Conservation (phyloP, 2,113 vertebrate species). For the Gallinago paraguaiae region DNA sequence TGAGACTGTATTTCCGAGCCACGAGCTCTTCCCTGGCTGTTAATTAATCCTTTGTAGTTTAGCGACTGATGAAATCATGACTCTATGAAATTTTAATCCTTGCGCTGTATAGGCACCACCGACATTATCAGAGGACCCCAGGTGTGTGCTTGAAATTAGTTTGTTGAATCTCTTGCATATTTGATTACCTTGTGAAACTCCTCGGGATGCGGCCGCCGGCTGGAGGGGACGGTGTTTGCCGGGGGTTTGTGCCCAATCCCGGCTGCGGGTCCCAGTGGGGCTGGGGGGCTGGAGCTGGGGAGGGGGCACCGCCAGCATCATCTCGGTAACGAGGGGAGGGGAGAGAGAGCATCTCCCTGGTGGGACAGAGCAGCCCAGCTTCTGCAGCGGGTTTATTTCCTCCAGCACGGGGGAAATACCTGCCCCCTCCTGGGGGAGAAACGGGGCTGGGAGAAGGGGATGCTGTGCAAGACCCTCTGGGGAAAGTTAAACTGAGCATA, state of each 20-base stretch:
- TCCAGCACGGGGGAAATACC: neutral
- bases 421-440: neutral
- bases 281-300: neutral
- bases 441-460: neutral
- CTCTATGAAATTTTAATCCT: constrained; percentile 79
- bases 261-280: neutral
- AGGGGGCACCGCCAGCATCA: neutral
- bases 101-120: constrained; percentile 20
- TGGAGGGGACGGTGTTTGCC: neutral
- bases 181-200: constrained; percentile 79
- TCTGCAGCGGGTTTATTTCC: neutral
- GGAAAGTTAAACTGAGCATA: neutral
- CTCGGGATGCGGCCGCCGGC: neutral
- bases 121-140: constrained; percentile 83
- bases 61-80: constrained; percentile 76
- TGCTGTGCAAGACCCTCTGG: neutral
- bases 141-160: constrained; percentile 78
- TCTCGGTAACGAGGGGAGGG: neutral
- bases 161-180: constrained; percentile 84
- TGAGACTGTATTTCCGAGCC: constrained; percentile 63
- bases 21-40: constrained; percentile 74
- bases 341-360: neutral
- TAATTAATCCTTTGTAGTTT: constrained; percentile 93
- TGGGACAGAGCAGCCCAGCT: neutral
- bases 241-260: neutral